Conservation (phyloP, 1,140 invertebrate species). For the Bombus haemorrhoidalis region DNA sequence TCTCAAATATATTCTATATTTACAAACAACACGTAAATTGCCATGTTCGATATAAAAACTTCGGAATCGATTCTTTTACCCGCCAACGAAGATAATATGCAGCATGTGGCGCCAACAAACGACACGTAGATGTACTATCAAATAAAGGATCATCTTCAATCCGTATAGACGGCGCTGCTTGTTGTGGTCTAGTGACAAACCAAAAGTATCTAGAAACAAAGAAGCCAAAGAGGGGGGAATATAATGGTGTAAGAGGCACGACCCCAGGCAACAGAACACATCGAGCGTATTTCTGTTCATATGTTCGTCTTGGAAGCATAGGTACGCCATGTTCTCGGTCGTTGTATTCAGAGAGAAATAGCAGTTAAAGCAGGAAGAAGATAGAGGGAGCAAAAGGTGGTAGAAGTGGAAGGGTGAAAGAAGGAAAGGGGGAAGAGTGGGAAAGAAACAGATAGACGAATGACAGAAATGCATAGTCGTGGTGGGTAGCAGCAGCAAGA, state of each 20-base stretch:
- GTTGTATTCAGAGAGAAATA: constrained; percentile 47
- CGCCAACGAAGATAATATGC: not conserved
- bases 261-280: constrained; percentile 41
- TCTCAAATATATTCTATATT: not conserved
- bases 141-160: not conserved
- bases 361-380: not conserved
- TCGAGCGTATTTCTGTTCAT: constrained; percentile 38
- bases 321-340: constrained; percentile 65
- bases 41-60: constrained; percentile 13
- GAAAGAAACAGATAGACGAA: constrained; percentile 43
- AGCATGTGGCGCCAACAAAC: constrained; percentile 29
- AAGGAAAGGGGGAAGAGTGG: not conserved
- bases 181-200: constrained; percentile 24
- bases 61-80: constrained; percentile 41
- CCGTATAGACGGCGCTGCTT: not conserved
- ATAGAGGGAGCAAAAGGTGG: constrained; percentile 27
- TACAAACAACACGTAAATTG: not conserved
- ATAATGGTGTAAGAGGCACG: constrained; percentile 35
- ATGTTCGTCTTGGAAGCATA: constrained; percentile 47
- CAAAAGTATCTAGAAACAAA: constrained; percentile 30
- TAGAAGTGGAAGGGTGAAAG: constrained; percentile 18
- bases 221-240: not conserved
- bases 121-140: not conserved
- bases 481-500: constrained; percentile 22
- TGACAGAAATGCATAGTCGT: constrained; percentile 67